A percentile compares a stretch with the other conserved stretches of the same genome.
These are phyloP conservation scores for Seira ritae DNA, from an alignment of 2,888 invertebrate species.

Conservation along the genomic window DNA sequence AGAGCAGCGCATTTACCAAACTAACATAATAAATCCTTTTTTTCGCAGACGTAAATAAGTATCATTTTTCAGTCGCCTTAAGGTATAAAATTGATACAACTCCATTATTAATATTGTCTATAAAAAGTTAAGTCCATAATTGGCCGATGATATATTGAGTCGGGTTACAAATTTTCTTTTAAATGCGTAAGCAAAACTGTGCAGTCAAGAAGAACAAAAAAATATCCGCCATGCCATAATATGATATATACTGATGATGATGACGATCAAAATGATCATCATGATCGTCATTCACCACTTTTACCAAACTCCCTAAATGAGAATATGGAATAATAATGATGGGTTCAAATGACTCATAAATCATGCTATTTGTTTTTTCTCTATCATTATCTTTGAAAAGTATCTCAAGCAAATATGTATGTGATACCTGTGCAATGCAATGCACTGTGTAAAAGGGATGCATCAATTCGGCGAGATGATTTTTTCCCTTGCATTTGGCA, in stretches of 20 bases:
- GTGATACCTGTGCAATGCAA: neutral
- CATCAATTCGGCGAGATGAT: slow-evolving; percentile 2
- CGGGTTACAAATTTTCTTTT: slow-evolving; percentile 26
- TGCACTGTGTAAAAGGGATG: neutral
- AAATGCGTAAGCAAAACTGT: neutral
- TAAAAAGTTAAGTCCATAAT: slow-evolving; percentile 42
- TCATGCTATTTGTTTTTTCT: slow-evolving; percentile 50
- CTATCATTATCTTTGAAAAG: slow-evolving; percentile 29
- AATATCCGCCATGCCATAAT: neutral
- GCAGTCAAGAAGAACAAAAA: neutral
- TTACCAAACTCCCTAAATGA: slow-evolving; percentile 34
- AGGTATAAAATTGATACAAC: slow-evolving; percentile 41
- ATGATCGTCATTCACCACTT: slow-evolving; percentile 8
- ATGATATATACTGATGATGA: no score
- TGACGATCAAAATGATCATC: no score
- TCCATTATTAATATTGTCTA: slow-evolving; percentile 53
- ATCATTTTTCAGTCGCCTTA: slow-evolving; percentile 37
- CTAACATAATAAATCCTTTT: slow-evolving; percentile 6
- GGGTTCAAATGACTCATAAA: slow-evolving; percentile 57
- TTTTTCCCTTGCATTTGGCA: slow-evolving; percentile 8
- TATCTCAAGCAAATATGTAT: slow-evolving; percentile 3
- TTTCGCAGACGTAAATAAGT: slow-evolving; percentile 73
- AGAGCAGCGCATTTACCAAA: neutral
- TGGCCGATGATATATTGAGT: slow-evolving; percentile 59
- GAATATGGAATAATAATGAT: slow-evolving; percentile 38